phyloP scores from a whole-genome alignment of 2,113 vertebrate species.

The Noturus placidus region DNA sequence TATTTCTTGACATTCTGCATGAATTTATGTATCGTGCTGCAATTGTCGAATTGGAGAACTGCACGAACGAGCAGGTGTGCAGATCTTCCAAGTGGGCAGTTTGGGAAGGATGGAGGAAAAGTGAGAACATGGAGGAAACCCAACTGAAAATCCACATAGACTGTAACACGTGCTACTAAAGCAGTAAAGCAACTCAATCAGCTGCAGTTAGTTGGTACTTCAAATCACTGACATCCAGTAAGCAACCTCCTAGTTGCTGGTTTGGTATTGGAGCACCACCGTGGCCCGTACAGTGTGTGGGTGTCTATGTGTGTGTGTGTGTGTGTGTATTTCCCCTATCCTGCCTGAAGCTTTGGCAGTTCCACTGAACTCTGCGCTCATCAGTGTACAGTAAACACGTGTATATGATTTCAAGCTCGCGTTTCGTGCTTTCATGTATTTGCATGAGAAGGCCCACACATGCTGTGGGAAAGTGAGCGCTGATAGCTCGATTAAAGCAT shows the following conservation, averaged over 20 bases:
- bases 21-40: neutral
- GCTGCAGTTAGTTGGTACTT: neutral
- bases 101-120: neutral
- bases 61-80: neutral
- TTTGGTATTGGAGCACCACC: neutral
- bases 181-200: neutral
- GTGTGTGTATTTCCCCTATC: neutral
- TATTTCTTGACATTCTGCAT: neutral
- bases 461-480: conserved; percentile 35
- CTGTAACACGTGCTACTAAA: neutral
- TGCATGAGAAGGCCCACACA: conserved; percentile 41
- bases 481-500: conserved; percentile 38
- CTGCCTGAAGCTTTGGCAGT: conserved; percentile 7
- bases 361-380: conserved; percentile 11
- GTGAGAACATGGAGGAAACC: neutral
- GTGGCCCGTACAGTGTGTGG: neutral
- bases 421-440: conserved; percentile 35
- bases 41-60: neutral
- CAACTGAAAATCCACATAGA: neutral
- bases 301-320: neutral
- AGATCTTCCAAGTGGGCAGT: neutral
- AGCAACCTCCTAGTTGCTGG: neutral
- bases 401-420: conserved; percentile 33
- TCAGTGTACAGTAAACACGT: conserved; percentile 35
- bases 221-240: neutral